Evolutionary conservation across 2,888 invertebrate species (phyloP), one percentile per base, ranked within the genome.

Genomic region (Ormyrus pomaceus): DNA sequence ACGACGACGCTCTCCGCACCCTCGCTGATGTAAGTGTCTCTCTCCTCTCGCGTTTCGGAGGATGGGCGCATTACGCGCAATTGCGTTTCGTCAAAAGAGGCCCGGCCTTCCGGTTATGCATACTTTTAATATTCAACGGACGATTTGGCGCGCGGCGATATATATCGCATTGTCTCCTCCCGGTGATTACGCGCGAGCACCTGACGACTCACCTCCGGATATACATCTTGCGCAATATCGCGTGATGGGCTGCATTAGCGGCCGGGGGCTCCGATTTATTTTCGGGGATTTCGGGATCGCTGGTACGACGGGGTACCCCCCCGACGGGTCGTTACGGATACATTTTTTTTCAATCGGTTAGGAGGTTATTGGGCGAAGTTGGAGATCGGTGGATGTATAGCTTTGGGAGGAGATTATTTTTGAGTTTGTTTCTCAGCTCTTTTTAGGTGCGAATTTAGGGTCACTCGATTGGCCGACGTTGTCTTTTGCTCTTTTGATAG

Each of bases 111-210:
- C 65, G 66, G 59, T 50, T 58, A 50, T 59, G 19, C 48, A 11
- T 19, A 50, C 75, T 53, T 61, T 76, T 76, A 76, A 70, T 76
- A 64, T 79, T 79, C 69, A 61, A 74, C 73, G 79, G 79, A 79
- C 51, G 79, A 74, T 79, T 79, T 10, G 19, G 6, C 7, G 10
- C 58, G 51, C 69, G 13, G 56, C 73, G 55, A 62, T 58, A 1
- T 45, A n/a, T 19, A 19, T 19, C 19, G 19, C 19, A 19, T 19
- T 19, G 19, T 19, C 19, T 19, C 19, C 19, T 19, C 19, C 13
- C 50, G 45, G 45, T 68, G 46, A 9, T 62, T 53, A 4, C 50
- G 11, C 19, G 7, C 13, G n/a, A 9, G 55, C 72, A 78, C 66
- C 65, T 68, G 66, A 66, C 48, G 10, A 10, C 11, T 5, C 10